A percentile compares a stretch with the other conserved stretches of the same genome.
Evolutionary conservation across 2,797 vertebrate species (phyloP).

Genomic region (Aplochiton taeniatus): DNA sequence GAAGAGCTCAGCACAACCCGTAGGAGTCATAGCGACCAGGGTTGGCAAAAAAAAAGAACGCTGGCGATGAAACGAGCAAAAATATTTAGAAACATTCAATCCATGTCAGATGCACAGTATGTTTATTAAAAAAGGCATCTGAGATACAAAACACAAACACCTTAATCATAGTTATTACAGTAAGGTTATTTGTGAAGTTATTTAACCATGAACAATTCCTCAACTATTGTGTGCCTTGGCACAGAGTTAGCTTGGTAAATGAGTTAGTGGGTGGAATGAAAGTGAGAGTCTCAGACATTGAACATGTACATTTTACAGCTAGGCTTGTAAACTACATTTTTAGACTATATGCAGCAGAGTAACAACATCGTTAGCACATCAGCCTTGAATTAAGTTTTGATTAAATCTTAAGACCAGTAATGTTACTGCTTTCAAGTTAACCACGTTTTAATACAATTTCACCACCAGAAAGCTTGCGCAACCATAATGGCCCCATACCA

Average conservation of each 20-base stretch:
- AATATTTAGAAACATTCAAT: not conserved
- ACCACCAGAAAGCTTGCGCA: slow-evolving; percentile 4
- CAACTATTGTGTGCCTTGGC: slow-evolving; percentile 5
- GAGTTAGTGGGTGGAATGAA: slow-evolving; percentile 47
- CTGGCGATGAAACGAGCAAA: slow-evolving; percentile 23
- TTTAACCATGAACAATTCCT: slow-evolving; percentile 21
- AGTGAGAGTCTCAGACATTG: slow-evolving; percentile 37
- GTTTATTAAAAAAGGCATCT: slow-evolving; percentile 62
- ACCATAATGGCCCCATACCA: slow-evolving; percentile 38
- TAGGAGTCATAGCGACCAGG: slow-evolving; percentile 25
- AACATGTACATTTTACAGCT: slow-evolving; percentile 14
- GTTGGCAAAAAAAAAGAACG: slow-evolving; percentile 7
- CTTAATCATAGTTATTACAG: slow-evolving; percentile 38
- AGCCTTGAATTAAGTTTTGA: too few species aligned
- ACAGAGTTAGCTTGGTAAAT: slow-evolving; percentile 36
- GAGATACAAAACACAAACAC: slow-evolving; percentile 56
- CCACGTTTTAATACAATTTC: slow-evolving; percentile 12
- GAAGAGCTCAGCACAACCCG: slow-evolving; percentile 40
- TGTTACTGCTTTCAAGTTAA: slow-evolving; percentile 36
- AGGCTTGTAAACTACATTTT: slow-evolving; percentile 1
- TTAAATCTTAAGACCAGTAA: slow-evolving; percentile 30
- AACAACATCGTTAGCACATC: too few species aligned
- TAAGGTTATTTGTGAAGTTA: slow-evolving; percentile 41
- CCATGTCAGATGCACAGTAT: slow-evolving; percentile 16
- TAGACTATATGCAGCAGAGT: not conserved